phyloP scores from a whole-genome alignment of 2,113 vertebrate species.

The Strix aluco region DNA sequence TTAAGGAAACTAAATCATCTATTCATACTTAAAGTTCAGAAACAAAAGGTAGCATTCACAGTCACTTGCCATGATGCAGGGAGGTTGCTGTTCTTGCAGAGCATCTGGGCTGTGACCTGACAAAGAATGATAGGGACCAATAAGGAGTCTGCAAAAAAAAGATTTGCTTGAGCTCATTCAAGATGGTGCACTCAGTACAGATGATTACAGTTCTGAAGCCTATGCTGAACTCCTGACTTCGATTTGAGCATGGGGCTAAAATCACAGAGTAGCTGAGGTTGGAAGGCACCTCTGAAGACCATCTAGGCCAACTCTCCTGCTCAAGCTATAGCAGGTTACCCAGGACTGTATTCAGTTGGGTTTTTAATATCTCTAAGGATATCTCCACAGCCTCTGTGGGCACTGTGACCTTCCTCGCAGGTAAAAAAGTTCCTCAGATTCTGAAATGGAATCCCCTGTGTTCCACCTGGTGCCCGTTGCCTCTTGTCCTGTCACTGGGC shows the following conservation, averaged over 20 bases:
- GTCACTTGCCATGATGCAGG: not conserved
- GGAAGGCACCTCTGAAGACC: not conserved
- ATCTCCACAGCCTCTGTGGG: not conserved
- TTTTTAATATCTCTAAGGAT: not conserved
- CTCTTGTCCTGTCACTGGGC: not conserved
- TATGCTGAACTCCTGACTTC: not conserved
- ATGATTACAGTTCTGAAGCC: not conserved
- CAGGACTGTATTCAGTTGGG: not conserved
- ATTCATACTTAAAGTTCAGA: not conserved
- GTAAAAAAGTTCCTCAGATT: not conserved
- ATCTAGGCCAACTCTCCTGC: not conserved
- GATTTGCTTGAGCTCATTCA: not conserved
- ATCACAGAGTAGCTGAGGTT: not conserved
- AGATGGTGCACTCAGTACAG: not conserved
- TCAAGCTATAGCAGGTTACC: not conserved
- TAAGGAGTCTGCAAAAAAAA: not conserved
- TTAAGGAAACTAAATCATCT: not conserved
- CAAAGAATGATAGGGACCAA: fast-evolving
- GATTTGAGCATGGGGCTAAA: not conserved
- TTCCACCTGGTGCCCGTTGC: not conserved
- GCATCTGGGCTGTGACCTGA: not conserved
- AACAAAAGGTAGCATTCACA: not conserved
- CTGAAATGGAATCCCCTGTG: not conserved
- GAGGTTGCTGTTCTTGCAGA: not conserved
- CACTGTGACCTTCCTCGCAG: not conserved